These are phyloP conservation scores for Thecocarcelia acutangulata DNA, from an alignment of 2,888 invertebrate species.

Conservation along the genomic window DNA sequence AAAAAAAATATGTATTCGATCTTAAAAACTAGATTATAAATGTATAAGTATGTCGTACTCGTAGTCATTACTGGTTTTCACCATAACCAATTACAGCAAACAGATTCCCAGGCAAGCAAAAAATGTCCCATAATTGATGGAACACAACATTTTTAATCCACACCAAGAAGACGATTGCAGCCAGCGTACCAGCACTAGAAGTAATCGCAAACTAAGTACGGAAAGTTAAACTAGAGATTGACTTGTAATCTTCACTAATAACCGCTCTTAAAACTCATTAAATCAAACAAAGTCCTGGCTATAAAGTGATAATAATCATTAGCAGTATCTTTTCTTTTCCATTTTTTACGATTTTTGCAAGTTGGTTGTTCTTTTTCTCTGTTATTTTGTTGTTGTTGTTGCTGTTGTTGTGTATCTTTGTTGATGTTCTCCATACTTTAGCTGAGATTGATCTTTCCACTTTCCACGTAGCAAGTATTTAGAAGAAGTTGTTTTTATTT, in stretches of 20 bases:
- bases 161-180: slow-evolving; percentile 10
- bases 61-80: slow-evolving; percentile 37
- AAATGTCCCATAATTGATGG: slow-evolving; percentile 19
- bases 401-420: slow-evolving; percentile 30
- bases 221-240: slow-evolving; percentile 59
- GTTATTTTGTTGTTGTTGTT: no score
- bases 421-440: slow-evolving; percentile 50
- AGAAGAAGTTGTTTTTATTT: slow-evolving; percentile 31
- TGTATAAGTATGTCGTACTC: background rate
- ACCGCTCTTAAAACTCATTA: slow-evolving; percentile 68
- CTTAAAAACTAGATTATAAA: slow-evolving; percentile 44
- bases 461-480: slow-evolving; percentile 67
- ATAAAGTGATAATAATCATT: slow-evolving; percentile 64
- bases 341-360: slow-evolving; percentile 41
- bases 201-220: background rate
- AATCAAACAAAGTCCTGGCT: slow-evolving; percentile 65
- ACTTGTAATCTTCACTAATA: slow-evolving; percentile 69
- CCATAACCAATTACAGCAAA: slow-evolving; percentile 47
- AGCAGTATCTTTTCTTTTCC: slow-evolving; percentile 47
- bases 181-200: background rate
- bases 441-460: slow-evolving; percentile 69
- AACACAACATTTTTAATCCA: slow-evolving; percentile 36
- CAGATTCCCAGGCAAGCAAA: slow-evolving; percentile 35
- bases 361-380: slow-evolving; percentile 35
- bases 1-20: slow-evolving; percentile 16